Evolutionary conservation across 2,113 vertebrate species (phyloP).

Genomic region (Cavia porcellus): DNA sequence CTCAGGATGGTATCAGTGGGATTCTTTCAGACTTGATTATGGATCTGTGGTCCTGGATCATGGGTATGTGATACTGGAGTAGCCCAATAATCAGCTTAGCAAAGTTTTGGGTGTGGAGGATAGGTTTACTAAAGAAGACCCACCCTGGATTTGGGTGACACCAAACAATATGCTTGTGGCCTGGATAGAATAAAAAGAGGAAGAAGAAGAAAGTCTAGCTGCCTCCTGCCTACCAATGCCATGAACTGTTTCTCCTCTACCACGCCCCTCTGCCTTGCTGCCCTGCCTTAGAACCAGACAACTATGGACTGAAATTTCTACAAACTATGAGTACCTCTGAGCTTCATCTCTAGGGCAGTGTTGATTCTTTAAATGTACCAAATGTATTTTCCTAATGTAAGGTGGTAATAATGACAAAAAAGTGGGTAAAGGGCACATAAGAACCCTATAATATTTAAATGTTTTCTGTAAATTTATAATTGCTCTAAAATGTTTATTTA

Average conservation of each 20-base stretch:
- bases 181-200: not conserved
- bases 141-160: not conserved
- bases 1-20: not conserved
- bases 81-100: not conserved
- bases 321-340: not conserved
- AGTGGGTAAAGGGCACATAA: not conserved
- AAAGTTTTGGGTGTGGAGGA: not conserved
- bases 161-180: not conserved
- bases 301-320: not conserved
- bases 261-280: not conserved
- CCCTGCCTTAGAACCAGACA: not conserved
- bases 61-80: not conserved
- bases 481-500: not conserved
- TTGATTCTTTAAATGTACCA: not conserved
- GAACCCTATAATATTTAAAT: not conserved
- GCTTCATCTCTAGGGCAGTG: not conserved
- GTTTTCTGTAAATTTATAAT: conserved; percentile 2
- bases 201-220: not conserved
- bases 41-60: not conserved
- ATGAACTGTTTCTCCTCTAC: not conserved
- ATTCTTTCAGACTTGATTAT: not conserved
- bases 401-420: not conserved
- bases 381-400: not conserved
- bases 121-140: not conserved
- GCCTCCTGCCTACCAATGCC: not conserved